Evolutionary conservation across 1,140 invertebrate genomes (phyloP), one percentile per base, ranked within the genome.

Genomic region (Paraescarpia echinospica): DNA sequence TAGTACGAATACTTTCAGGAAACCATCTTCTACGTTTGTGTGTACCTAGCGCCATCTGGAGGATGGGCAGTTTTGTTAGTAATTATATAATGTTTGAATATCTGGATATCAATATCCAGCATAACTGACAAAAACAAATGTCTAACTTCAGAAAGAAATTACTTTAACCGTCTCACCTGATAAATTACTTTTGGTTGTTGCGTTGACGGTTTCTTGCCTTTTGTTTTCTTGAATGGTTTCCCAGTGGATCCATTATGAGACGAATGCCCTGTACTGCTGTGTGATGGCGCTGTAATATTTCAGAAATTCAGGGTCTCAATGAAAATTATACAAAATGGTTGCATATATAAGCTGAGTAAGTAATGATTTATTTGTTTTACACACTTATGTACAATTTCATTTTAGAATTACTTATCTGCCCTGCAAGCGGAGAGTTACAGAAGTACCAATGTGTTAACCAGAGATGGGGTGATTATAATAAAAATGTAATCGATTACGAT

Each of bases 131-230:
- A 12, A 41, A 41, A 41, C 41, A 41, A 41, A 41, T 41, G 41
- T 41, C 12, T 12, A 41, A 77, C n/a, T 5, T 31, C 59, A 77
- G 59, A 77, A 31, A 77, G 8, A 77, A 34, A 90, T n/a, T 33
- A 90, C 90, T 27, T 90, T 90, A 90, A 90, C 90, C 18, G n/a
- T 22, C 35, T 90, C 90, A 34, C 90, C 90, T 90, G 34, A 34
- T 90, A 34, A 90, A 34, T 35, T 6, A 90, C 90, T 35, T 90
- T 90, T 18, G 59, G 59, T 27, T 77, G 59, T 77, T 77, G 59
- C 22, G 59, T 77, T 77, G 59, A 77, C 59, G 22, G 27, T 77
- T 77, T 77, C 59, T 77, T 77, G 59, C 59, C 59, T 31, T 77
- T 77, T 77, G 59, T 31, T 31, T 77, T 77, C 27, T 77, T 77